Evolutionary conservation across 1,140 invertebrate genomes (phyloP).

Genomic region (Cydia splendana): DNA sequence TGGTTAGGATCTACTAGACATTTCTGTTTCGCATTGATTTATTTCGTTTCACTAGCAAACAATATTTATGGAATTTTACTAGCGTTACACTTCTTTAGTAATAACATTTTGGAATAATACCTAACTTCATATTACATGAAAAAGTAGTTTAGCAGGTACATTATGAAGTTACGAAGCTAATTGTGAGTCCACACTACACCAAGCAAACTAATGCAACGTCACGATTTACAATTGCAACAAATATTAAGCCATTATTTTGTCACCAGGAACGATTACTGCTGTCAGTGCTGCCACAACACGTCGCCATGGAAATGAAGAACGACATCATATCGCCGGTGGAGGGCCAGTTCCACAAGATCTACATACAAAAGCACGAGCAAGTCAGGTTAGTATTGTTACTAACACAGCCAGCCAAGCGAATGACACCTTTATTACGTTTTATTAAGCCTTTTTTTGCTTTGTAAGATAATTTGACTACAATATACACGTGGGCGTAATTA

Average conservation of each 20-base stretch:
- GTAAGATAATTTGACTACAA: neutral
- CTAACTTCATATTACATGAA: too few relatives aligned
- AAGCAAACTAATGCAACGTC: neutral
- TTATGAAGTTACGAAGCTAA: neutral
- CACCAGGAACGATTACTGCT: slow-evolving; percentile 90
- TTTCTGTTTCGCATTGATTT: too few relatives aligned
- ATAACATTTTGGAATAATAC: too few relatives aligned
- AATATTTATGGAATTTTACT: too few relatives aligned
- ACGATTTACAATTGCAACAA: neutral
- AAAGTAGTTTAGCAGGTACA: too few relatives aligned
- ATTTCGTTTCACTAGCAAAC: too few relatives aligned
- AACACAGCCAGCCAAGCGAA: neutral
- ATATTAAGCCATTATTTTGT: slow-evolving; percentile 69
- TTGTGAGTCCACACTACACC: neutral
- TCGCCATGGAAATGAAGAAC: slow-evolving; percentile 97
- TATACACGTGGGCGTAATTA: neutral
- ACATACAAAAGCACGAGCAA: slow-evolving; percentile 96
- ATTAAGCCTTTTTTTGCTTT: neutral
- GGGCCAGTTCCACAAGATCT: slow-evolving; percentile 97
- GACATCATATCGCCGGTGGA: slow-evolving; percentile 94
- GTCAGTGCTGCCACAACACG: slow-evolving; percentile 96
- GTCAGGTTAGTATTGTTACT: slow-evolving; percentile 85
- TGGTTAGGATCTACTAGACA: too few relatives aligned
- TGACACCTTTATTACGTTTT: neutral
- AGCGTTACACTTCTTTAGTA: too few relatives aligned